Conservation (phyloP, 2,113 vertebrate genomes). For the Gallinago media region DNA sequence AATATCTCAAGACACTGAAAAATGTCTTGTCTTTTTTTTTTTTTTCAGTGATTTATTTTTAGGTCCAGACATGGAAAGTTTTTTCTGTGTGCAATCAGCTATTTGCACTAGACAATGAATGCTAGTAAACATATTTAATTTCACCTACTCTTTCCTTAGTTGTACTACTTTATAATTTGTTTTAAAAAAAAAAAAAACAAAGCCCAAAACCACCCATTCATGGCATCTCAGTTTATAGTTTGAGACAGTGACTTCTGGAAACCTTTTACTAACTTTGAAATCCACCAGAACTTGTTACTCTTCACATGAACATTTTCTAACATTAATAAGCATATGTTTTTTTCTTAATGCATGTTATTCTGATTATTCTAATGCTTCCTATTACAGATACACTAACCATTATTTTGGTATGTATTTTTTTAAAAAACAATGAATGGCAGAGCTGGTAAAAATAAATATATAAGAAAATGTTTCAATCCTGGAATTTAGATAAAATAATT, state of each 20-base stretch:
- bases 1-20: background rate
- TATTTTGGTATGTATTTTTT: background rate
- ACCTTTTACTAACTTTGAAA: background rate
- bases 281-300: rapidly evolving
- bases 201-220: background rate
- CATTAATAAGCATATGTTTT: background rate
- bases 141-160: background rate
- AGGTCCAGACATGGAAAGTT: background rate
- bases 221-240: background rate
- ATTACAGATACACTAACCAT: background rate
- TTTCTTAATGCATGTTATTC: background rate
- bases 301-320: background rate
- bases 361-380: background rate
- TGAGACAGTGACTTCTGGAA: background rate
- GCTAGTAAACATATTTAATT: background rate
- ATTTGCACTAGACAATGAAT: background rate
- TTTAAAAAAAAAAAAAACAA: background rate
- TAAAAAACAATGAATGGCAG: background rate
- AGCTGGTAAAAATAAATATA: background rate
- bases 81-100: background rate
- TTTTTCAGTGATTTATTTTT: background rate
- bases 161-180: background rate
- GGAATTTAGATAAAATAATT: background rate
- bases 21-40: rapidly evolving
- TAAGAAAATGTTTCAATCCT: background rate